Base-by-base conservation (phyloP, 2,888 invertebrate species). In the Megaustenia siamemsis region DNA sequence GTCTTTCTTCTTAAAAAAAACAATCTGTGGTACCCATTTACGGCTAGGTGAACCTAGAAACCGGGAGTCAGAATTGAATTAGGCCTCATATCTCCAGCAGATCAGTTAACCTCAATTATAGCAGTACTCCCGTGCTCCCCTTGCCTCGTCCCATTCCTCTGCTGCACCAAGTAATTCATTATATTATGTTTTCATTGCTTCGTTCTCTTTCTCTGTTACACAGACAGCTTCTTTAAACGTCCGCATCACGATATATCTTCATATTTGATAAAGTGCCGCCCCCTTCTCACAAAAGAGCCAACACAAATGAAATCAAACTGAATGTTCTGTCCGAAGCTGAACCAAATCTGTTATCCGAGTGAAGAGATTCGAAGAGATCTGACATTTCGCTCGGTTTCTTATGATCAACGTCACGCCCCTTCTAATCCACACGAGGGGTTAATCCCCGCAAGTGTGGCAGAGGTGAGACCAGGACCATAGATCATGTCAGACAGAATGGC, bases 401-500 rank as follows among this genome's bases (percentile, higher is more conserved):
- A 32, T 28, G 73, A 68, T 49, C 45, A 5, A n/a, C 60, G 40
- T 82, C 82, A 82, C 82, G 82, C 73, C 73, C 56, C 73, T 71
- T n/a, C 24, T 71, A 71, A 71, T 73, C 82, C 82, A 43, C 60
- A 43, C 35, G 40, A 10, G 53, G 60, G 78, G 78, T 40, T 82
- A 82, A 82, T 82, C 82, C 82, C 60, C 8, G 56, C 40, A 21
- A 32, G 60, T 40, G 73, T 43, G 82, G 53, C 40, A n/a, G 45
- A 79, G 79, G 63, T 68, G 35, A n/a, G 53, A 53, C 60, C 63
- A 43, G 40, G 73, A 32, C 28, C 68, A 82, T 53, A 73, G 82
- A 82, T 82, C 82, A 82, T 82, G 82, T 32, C 60, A 40, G 32
- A 82, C 43, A 82, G 82, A 82, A 82, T 49, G 73, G 32, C 8